Base-by-base conservation (phyloP, 2,888 invertebrate species). In the Drosophila antonietae region DNA sequence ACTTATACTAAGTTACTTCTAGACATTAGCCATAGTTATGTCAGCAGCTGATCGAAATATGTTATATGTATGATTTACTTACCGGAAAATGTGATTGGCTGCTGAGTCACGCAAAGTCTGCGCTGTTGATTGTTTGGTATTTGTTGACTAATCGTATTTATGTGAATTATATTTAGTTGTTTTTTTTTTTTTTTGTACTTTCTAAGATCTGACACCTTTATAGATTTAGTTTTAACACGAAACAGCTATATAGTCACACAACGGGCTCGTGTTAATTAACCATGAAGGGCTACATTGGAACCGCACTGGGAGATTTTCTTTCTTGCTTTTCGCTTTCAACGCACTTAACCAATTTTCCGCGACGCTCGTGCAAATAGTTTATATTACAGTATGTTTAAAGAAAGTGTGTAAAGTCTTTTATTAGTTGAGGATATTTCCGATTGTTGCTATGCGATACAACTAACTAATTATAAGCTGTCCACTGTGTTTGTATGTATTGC, bases 251-350 rank as follows among this genome's bases (percentile, higher is more conserved):
- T 84, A 89, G 89, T 89, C 88, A 82, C 78, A 87, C 88, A 89
- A 76, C 90, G 86, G 53, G 77, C 65, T 90, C 91, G 91, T 91
- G 91, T 86, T 91, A 91, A 90, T 75, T 75, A 80, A 78, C 73
- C 81, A 73, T 81, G 75, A 85, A 75, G 84, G 91, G 91, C 91
- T 91, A 91, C 91, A 91, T 91, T 91, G 91, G 90, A 88, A 91
- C 65, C 77, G 60, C 85, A 68, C 80, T 39, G 62, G 46, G 67
- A 71, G 64, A 57, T 69, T 69, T 69, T 33, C 57, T 31, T 46
- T 61, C 28, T 66, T 53, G 56, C 44, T 69, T 55, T 65, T 55
- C 53, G 68, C 39, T 65, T 63, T 28, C 57, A 56, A 56, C 69
- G 52, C 73, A 63, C 58, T 63, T 9, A 23, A 18, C 23, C 23